Evolutionary conservation across 2,888 invertebrate species (phyloP), one percentile per base, ranked within the genome.

Genomic region (Cyclophora albipunctata): DNA sequence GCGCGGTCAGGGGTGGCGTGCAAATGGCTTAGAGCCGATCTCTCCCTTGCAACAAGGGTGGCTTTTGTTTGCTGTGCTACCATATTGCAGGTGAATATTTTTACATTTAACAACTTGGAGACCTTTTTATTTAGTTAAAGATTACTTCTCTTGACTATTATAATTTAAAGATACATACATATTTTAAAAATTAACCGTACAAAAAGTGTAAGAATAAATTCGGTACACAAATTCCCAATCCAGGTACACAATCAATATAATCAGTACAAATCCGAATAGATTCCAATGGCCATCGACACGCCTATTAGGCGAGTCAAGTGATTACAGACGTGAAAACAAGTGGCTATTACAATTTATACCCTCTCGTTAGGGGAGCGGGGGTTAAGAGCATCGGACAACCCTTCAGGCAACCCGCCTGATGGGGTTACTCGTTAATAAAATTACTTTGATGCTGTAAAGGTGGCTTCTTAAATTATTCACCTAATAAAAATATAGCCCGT

Each of bases 1-100:
- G 85, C 68, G 81, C 62, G 76, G 82, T 78, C 71, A 75, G 74
- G 73, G 77, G 73, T 73, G 74, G 63, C 55, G 58, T 51, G 61
- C 67, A 58, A 69, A 69, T 68, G 60, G 63, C 57, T 60, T 69
- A 74, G 71, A 68, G 73, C 70, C 69, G 66, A 70, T 64, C 66
- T 67, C 66, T 69, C 66, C 66, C 66, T 61, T 58, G 57, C 57
- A 45, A 63, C 57, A 57, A 50, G 54, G 52, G 62, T 53, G 53
- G 47, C 63, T 62, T 66, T 66, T 61, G 61, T 67, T 66, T 66
- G 59, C 66, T 51, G 20, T 2, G 20, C 20, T 20, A 20, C 20
- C 20, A 20, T 20, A 20, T 20, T 20, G 20, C 20, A 20, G 20
- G 20, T 20, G 20, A 20, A 20, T 20, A 20, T 20, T 20, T 20